Percentiles rank a stretch among this genome's conserved stretches.
phyloP scores from a whole-genome alignment of 64 coral and sea anemone genomes.

The Montipora sp. region DNA sequence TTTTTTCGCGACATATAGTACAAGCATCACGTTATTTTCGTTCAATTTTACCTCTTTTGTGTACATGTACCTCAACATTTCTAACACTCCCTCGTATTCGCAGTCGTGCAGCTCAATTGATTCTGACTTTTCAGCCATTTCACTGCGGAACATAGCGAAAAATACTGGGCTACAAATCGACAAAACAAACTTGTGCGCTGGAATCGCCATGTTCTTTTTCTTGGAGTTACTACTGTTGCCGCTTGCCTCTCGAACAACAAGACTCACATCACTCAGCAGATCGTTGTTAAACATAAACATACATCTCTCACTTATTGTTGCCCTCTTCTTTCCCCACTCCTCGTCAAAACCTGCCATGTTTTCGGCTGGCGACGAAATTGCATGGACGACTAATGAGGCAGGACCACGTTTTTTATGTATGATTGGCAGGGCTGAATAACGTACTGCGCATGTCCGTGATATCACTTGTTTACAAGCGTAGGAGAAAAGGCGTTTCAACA shows the following conservation, averaged over 20 bases:
- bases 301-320: neutral
- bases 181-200: neutral
- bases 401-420: too few relatives aligned
- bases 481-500: too few relatives aligned
- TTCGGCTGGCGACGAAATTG: too few relatives aligned
- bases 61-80: neutral
- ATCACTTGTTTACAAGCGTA: too few relatives aligned
- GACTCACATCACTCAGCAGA: neutral
- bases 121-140: neutral
- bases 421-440: too few relatives aligned
- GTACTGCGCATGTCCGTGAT: too few relatives aligned
- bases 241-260: neutral
- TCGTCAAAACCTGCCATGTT: too few relatives aligned
- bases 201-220: neutral
- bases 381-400: too few relatives aligned
- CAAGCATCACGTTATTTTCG: neutral
- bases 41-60: neutral
- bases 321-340: too few relatives aligned
- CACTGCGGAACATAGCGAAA: neutral
- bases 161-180: neutral
- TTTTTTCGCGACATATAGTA: neutral
- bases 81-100: neutral
- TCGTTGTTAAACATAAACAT: constrained; percentile 7
- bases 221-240: neutral
- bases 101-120: constrained; percentile 3